Base-by-base conservation (phyloP, 2,113 vertebrate species). In the Rhinolophus ferrumequinum region DNA sequence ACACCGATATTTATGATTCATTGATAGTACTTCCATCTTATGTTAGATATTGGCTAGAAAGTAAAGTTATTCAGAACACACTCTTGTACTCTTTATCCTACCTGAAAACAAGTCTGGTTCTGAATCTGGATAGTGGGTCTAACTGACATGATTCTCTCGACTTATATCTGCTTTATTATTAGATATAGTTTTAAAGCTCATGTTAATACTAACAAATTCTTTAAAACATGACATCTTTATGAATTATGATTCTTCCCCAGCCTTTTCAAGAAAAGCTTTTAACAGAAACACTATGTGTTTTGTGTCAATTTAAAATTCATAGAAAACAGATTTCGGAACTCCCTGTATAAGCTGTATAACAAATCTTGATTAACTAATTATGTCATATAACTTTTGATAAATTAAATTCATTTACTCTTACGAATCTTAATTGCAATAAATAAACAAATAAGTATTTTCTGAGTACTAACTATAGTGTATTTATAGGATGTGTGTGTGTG, bases 181-280 rank as follows among this genome's bases (percentile, higher is more conserved):
- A 69, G 35, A 72, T 41, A 54, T 2, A 64, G 58, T 76, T 95
- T 83, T 91, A 79, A 96, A 82, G 3, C 0, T 64, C n/a, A 85
- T 22, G 5, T 16, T 76, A 90, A 69, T 41, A n/a, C 3, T 26
- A 91, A 77, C 18, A 93, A 76, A 69, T 86, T 70, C 21, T 90
- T 88, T 85, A 93, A 94, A 90, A 6, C 4, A 82, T 64, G 52
- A 35, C 6, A 79, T 24, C 10, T 84, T 87, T 75, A 33, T 83
- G 16, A 97, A 75, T 89, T 93, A 75, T 47, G 33, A 64, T 88
- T 90, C 64, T 47, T 66, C 10, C 7, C 35, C 33, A 88, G n/a
- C 6, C 18, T 93, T 80, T 66, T 95, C 44, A n/a, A 94, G 89
- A 87, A 16, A 76, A 56, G 62, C 5, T 69, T 97, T 86, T 86